phyloP scores from a whole-genome alignment of 2,888 invertebrate species.

The Pseudococcus jackbeardsleyi region DNA sequence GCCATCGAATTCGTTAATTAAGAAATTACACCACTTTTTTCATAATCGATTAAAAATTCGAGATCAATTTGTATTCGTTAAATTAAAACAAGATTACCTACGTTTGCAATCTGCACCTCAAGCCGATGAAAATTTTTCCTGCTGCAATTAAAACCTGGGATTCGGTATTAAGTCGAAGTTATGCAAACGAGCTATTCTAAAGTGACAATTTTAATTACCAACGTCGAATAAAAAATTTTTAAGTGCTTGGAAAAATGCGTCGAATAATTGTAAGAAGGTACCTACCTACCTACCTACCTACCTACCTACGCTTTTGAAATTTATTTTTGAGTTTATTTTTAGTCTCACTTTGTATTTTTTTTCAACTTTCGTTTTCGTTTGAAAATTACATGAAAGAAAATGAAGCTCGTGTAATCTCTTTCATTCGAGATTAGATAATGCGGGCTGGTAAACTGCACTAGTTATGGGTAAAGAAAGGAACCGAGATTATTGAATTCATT shows the following conservation, averaged over 20 bases:
- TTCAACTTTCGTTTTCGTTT: neutral
- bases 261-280: too few species aligned
- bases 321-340: neutral
- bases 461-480: neutral
- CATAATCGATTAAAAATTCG: neutral
- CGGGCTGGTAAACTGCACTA: neutral
- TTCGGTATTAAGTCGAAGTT: neutral
- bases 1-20: neutral
- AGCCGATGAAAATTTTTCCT: neutral
- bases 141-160: neutral
- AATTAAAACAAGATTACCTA: neutral
- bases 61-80: neutral
- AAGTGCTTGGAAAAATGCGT: too few species aligned
- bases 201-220: neutral
- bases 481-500: slow-evolving; percentile 10
- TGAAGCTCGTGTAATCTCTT: neutral
- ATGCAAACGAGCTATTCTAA: neutral
- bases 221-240: too few species aligned
- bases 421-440: slow-evolving; percentile 12
- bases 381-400: neutral
- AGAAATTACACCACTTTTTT: neutral
- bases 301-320: neutral
- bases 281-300: too few species aligned
- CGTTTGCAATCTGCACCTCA: neutral
- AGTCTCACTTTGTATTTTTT: neutral